These are phyloP conservation scores for Astyanax mexicanus DNA, from an alignment of 2,797 vertebrate species.

Conservation along the genomic window DNA sequence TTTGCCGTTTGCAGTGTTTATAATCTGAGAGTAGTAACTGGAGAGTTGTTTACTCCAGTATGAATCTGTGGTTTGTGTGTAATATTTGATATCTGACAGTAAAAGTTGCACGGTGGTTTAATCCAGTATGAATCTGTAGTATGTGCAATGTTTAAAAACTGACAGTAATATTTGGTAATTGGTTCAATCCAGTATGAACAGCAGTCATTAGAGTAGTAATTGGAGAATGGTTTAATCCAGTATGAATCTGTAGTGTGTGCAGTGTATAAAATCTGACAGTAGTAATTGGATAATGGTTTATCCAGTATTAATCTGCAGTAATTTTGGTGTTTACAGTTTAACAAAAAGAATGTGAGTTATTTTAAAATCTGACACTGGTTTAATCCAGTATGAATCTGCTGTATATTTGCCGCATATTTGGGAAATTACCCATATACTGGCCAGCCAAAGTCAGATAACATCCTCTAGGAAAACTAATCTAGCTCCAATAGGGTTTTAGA, in stretches of 20 bases:
- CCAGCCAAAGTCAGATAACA: neutral
- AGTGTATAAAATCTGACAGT: neutral
- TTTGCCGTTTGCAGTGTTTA: neutral
- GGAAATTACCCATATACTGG: neutral
- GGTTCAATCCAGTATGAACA: neutral
- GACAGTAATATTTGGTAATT: neutral
- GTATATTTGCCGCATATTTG: no score
- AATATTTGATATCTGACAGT: neutral
- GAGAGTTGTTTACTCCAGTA: neutral
- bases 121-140: neutral
- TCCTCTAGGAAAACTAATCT: neutral
- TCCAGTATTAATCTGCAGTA: neutral
- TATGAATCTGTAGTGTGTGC: neutral
- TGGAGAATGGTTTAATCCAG: neutral
- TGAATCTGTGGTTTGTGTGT: neutral
- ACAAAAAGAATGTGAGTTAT: neutral
- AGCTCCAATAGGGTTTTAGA: neutral
- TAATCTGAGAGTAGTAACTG: neutral
- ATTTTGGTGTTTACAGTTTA: neutral
- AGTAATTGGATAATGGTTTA: neutral
- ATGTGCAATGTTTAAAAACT: neutral
- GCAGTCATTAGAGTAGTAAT: no score
- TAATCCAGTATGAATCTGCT: neutral
- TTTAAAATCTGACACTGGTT: neutral
- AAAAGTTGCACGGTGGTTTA: neutral